Base-by-base conservation (phyloP, 2,797 vertebrate genomes). In the Galaxias olidus region DNA sequence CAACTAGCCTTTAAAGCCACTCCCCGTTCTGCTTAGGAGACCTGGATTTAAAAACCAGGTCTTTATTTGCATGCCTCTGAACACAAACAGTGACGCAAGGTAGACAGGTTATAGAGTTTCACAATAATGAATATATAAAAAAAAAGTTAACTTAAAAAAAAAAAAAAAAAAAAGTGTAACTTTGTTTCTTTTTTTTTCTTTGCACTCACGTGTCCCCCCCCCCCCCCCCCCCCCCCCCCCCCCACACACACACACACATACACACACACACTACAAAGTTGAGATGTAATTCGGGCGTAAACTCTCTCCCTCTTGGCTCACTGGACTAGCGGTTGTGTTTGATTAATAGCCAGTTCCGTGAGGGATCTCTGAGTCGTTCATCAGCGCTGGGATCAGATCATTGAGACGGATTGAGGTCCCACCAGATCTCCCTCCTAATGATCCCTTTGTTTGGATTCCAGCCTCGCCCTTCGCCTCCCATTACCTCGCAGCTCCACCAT, bases 361-460 rank as follows among this genome's bases (percentile, higher is more conserved):
- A 72, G 72, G 51, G 66, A 75, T 79, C 71, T 56, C 14, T 73
- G 71, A 71, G 84, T 72, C 61, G 86, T 85, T 76, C 72, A 78
- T 86, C 79, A 88, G 75, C 71, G 69, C 61, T 82, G 67, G 74
- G 74, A 82, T 78, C 74, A 72, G 72, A 78, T 83, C 82, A 85
- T 88, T 84, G 80, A 85, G 80, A 86, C 84, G 75, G 86, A 87
- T 85, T 74, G 61, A 76, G 84, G 30, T 73, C 63, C 68, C 71
- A 75, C 69, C 0, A 12, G 61, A 74, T 78, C 79, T 72, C 72
- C 75, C 79, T 72, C 72, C 74, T 81, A 79, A 81, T 85, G 84
- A 83, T 83, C 76, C 75, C 66, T 59, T 63, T 30, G 9, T 56
- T 65, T 72, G 72, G 72, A 84, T 83, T 82, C 76, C 83, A 82